Evolutionary conservation across 2,888 invertebrate genomes (phyloP).

Genomic region (Scotopteryx bipunctaria): DNA sequence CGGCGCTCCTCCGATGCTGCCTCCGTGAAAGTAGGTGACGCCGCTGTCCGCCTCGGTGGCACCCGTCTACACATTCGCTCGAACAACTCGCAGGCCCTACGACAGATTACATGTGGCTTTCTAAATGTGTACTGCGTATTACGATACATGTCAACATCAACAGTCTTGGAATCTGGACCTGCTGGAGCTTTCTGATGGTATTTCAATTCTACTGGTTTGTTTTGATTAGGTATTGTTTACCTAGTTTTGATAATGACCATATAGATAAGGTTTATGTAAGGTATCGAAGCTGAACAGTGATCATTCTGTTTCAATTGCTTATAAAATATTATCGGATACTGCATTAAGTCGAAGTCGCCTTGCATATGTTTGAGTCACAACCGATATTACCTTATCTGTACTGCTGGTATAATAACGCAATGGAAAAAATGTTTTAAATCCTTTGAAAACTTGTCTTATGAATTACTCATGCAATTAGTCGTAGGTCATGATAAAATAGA

Average conservation of each 20-base stretch:
- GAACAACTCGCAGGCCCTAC: slow-evolving; percentile 59
- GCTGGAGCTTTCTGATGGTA: slow-evolving; percentile 10
- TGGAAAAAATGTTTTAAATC: slow-evolving; percentile 29
- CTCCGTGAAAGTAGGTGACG: slow-evolving; percentile 78
- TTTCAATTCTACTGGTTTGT: background rate
- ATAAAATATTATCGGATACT: slow-evolving; percentile 42
- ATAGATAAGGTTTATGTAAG: background rate
- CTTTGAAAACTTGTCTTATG: slow-evolving; percentile 45
- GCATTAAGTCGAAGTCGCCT: slow-evolving; percentile 37
- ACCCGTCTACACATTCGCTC: slow-evolving; percentile 55
- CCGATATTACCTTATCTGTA: slow-evolving; percentile 38
- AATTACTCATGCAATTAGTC: slow-evolving; percentile 62
- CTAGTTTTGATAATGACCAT: background rate
- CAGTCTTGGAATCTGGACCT: slow-evolving; percentile 23
- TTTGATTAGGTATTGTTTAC: background rate
- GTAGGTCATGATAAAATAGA: slow-evolving; percentile 25
- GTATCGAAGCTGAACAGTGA: background rate
- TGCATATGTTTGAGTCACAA: slow-evolving; percentile 42
- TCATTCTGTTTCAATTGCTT: slow-evolving; percentile 42
- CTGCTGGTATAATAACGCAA: slow-evolving; percentile 28
- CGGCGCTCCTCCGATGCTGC: slow-evolving; percentile 55
- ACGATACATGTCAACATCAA: slow-evolving; percentile 28
- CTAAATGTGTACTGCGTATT: slow-evolving; percentile 55
- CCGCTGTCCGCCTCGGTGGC: slow-evolving; percentile 47
- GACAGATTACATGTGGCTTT: slow-evolving; percentile 63